Evolutionary conservation across 2,113 vertebrate species (phyloP).

Genomic region (Notechis scutatus): DNA sequence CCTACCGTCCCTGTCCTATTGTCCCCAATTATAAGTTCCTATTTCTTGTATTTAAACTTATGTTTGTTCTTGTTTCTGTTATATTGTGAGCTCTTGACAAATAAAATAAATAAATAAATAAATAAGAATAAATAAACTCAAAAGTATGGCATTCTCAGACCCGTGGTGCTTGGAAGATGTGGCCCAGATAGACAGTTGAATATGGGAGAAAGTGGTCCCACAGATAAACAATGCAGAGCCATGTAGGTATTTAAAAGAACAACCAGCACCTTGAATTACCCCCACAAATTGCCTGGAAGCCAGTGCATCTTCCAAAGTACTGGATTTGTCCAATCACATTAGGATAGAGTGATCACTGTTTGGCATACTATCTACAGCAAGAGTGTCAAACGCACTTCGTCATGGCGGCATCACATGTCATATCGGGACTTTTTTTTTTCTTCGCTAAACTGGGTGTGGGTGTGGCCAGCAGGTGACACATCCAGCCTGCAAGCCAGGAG

Average conservation of each 20-base stretch:
- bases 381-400: no score
- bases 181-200: neutral
- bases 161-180: neutral
- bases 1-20: no score
- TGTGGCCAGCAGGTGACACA: no score
- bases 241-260: neutral
- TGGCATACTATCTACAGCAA: neutral
- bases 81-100: no score
- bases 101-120: no score
- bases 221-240: neutral
- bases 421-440: no score
- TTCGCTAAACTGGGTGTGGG: no score
- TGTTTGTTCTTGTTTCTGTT: no score
- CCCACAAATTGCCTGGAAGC: neutral
- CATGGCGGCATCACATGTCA: no score
- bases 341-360: neutral
- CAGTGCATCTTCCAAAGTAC: neutral
- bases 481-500: no score
- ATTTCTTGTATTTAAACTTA: no score
- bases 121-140: neutral
- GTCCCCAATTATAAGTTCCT: no score
- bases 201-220: neutral
- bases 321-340: neutral
- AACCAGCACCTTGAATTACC: neutral
- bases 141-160: neutral